These are phyloP conservation scores for Rhagophthalmus giganteus DNA, from an alignment of 2,888 invertebrate genomes.

Conservation along the genomic window DNA sequence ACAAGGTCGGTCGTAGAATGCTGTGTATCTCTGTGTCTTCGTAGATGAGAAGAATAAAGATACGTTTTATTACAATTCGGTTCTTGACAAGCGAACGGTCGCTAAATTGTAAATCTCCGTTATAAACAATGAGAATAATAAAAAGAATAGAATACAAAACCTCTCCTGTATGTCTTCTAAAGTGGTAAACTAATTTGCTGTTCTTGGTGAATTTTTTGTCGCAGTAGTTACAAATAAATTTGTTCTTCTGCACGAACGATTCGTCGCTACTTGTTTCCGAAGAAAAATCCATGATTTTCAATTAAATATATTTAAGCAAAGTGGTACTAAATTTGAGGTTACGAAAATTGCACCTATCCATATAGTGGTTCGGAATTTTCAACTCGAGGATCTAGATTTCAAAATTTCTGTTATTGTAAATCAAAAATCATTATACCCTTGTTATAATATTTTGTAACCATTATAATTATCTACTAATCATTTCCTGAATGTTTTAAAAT, in stretches of 20 bases:
- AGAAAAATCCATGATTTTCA: neutral
- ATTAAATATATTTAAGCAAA: neutral
- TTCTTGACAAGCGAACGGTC: slow-evolving; percentile 39
- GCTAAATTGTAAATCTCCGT: slow-evolving; percentile 31
- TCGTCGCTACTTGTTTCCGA: slow-evolving; percentile 20
- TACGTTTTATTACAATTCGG: slow-evolving; percentile 41
- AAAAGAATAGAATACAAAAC: slow-evolving; percentile 13
- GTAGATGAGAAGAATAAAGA: slow-evolving; percentile 41
- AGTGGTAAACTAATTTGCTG: slow-evolving; percentile 31
- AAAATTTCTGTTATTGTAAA: no score
- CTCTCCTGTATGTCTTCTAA: slow-evolving; percentile 33
- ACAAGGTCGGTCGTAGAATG: slow-evolving; percentile 30
- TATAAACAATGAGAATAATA: no score
- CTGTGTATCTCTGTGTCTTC: slow-evolving; percentile 38
- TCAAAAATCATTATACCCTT: no score
- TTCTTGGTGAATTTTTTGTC: slow-evolving; percentile 25
- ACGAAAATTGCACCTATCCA: no score
- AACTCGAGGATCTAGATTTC: no score
- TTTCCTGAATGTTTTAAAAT: no score
- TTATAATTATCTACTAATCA: no score
- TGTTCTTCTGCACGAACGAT: no score
- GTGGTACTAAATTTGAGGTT: neutral
- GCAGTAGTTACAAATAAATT: slow-evolving; percentile 26
- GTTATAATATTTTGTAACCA: no score
- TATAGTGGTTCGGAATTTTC: no score